These are phyloP conservation scores for Agrochola macilenta DNA, from an alignment of 2,888 invertebrate genomes.

Conservation along the genomic window DNA sequence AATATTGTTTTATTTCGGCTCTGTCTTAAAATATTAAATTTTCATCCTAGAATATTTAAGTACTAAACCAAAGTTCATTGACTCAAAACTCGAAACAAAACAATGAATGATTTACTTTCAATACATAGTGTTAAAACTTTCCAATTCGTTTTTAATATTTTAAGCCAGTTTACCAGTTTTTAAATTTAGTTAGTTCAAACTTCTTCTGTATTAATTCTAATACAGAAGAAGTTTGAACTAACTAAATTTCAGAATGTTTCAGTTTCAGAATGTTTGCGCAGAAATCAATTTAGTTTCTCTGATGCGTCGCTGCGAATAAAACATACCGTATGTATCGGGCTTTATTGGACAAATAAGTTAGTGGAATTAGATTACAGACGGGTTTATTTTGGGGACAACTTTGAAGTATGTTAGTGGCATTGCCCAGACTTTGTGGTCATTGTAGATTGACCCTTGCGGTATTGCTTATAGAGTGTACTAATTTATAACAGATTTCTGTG, in stretches of 20 bases:
- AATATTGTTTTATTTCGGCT: conserved; percentile 6
- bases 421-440: conserved; percentile 1
- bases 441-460: conserved; percentile 5
- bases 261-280: conserved; percentile 44
- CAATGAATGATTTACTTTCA: neutral
- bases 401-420: conserved; percentile 12
- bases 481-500: neutral
- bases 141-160: conserved; percentile 45
- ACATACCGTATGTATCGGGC: conserved; percentile 11
- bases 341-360: conserved; percentile 42
- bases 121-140: conserved; percentile 30
- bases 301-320: conserved; percentile 32
- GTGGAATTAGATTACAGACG: conserved; percentile 37
- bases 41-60: conserved; percentile 19
- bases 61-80: conserved; percentile 17
- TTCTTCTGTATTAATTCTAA: conserved; percentile 41
- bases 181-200: conserved; percentile 43
- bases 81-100: neutral
- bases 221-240: no score
- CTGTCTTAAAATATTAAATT: conserved; percentile 16
- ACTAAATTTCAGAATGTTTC: no score
- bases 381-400: conserved; percentile 22
- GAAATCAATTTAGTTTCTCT: conserved; percentile 41
- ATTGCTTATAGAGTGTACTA: neutral
- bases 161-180: conserved; percentile 39